Percentiles rank a stretch among this genome's conserved stretches.
phyloP scores from a whole-genome alignment of 2,113 vertebrate species.

The Athene cunicularia region DNA sequence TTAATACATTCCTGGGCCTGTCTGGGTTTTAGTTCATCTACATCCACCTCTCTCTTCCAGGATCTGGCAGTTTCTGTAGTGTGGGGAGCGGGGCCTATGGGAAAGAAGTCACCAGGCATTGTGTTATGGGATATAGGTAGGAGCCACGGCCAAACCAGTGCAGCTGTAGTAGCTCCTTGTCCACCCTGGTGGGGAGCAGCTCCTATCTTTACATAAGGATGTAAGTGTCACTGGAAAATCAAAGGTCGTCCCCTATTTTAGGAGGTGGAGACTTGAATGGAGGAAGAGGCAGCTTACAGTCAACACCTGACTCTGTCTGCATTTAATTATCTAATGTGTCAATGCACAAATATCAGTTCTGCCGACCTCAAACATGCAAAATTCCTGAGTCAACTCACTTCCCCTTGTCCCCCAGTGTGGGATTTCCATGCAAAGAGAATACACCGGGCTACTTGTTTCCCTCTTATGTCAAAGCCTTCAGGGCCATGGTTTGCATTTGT shows the following conservation, averaged over 20 bases:
- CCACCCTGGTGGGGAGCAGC: background rate
- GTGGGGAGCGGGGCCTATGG: background rate
- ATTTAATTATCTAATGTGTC: constrained; percentile 16
- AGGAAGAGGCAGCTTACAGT: constrained; percentile 46
- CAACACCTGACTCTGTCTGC: constrained; percentile 17
- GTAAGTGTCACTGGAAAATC: constrained; percentile 1
- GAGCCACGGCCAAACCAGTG: background rate
- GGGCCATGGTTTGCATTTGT: background rate
- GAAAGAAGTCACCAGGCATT: background rate
- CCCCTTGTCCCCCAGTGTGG: background rate
- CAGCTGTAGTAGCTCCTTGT: background rate
- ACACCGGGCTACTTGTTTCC: background rate
- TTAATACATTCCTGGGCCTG: background rate
- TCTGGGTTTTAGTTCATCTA: background rate
- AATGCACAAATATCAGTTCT: background rate
- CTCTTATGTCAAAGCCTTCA: background rate
- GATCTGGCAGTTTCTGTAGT: background rate
- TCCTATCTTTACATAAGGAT: background rate
- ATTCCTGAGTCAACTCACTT: background rate
- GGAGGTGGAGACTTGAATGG: constrained; percentile 35
- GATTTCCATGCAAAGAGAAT: constrained; percentile 17
- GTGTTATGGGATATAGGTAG: background rate
- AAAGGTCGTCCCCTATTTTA: constrained; percentile 8
- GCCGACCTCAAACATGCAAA: constrained; percentile 26
- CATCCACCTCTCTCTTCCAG: background rate